Percentiles rank a stretch among this genome's conserved stretches.
Conservation (phyloP, 2,888 invertebrate genomes). For the Lepidocyrtoides sp. region DNA sequence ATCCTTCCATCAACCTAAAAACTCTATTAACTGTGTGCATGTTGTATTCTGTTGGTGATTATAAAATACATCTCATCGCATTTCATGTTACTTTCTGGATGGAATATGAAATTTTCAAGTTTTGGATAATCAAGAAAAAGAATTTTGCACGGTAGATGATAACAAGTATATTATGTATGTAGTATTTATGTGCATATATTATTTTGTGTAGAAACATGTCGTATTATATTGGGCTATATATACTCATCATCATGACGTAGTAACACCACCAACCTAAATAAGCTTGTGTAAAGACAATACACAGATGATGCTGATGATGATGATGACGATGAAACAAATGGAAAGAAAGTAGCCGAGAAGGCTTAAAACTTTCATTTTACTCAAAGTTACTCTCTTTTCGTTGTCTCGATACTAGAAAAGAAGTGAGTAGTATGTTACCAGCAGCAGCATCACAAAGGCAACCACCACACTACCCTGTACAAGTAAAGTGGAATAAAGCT, state of each 20-base stretch:
- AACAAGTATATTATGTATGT: neutral
- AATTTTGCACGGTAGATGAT: conserved; percentile 12
- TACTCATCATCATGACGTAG: no score
- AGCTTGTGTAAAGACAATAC: no score
- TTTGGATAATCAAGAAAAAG: conserved; percentile 11
- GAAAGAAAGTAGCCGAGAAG: conserved; percentile 44
- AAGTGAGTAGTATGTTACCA: neutral
- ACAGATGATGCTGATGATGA: conserved; percentile 40
- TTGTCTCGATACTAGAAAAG: neutral
- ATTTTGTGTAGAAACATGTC: no score
- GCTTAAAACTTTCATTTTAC: conserved; percentile 73
- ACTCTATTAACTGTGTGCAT: neutral
- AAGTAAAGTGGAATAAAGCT: conserved; percentile 69
- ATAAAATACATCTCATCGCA: conserved; percentile 60
- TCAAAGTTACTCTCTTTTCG: conserved; percentile 31
- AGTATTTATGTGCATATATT: no score
- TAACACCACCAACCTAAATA: no score
- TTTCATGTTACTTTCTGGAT: conserved; percentile 42
- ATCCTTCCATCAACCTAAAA: neutral
- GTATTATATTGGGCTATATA: no score
- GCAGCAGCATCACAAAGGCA: neutral
- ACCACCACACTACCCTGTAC: conserved; percentile 37
- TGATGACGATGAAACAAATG: conserved; percentile 58
- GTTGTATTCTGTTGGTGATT: neutral
- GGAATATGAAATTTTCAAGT: conserved; percentile 33